These are phyloP conservation scores for Ricordea florida DNA, from an alignment of 92 coral and sea anemone genomes.

Conservation along the genomic window DNA sequence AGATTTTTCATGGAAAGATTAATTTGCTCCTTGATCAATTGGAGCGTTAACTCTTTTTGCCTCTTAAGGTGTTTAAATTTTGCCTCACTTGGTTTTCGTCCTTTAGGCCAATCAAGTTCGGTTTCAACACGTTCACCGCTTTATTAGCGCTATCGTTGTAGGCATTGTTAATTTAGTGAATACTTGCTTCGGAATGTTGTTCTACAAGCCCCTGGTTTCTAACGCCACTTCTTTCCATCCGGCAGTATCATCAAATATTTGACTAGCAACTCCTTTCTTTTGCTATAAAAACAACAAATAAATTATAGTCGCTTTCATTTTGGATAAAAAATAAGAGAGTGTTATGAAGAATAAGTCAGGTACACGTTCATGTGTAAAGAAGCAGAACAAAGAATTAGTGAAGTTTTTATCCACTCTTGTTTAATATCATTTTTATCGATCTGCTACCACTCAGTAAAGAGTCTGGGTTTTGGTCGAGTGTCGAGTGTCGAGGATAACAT, in stretches of 20 bases:
- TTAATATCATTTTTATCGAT: no score
- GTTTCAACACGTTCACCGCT: constrained; percentile 6
- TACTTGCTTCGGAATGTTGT: not conserved
- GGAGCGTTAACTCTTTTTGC: constrained; percentile 25
- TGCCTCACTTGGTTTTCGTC: constrained; percentile 23
- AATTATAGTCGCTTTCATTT: no score
- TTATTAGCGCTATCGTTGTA: constrained; percentile 26
- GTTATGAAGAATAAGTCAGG: no score
- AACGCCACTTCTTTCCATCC: constrained; percentile 14
- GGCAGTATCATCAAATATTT: constrained; percentile 37
- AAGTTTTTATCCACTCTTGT: no score
- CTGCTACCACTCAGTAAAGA: no score
- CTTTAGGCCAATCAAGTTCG: constrained; percentile 7
- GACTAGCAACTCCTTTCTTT: no score
- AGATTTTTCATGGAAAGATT: constrained; percentile 10
- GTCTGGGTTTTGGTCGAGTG: no score
- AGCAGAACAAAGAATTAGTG: no score
- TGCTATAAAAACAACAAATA: no score
- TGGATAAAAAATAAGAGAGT: no score
- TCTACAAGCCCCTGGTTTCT: constrained; percentile 1
- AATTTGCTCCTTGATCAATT: constrained; percentile 23
- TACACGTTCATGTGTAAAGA: no score
- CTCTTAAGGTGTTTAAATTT: constrained; percentile 18
- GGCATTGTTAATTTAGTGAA: constrained; percentile 3
- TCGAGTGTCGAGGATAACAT: no score